phyloP scores from a whole-genome alignment of 1,140 invertebrate genomes.

The Streblospio benedicti region DNA sequence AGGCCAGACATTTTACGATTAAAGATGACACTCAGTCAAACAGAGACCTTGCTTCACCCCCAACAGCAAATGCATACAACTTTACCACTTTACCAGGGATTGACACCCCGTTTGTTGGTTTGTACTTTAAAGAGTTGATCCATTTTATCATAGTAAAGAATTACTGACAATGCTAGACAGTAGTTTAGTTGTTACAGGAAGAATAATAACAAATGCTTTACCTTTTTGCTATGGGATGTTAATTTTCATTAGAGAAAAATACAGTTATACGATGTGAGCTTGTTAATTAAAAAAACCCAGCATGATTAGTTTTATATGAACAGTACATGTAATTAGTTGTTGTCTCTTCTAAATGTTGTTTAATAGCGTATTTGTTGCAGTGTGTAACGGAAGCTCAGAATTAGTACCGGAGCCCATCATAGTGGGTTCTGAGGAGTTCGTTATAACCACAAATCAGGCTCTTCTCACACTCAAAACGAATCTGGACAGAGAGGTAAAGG shows the following conservation, averaged over 20 bases:
- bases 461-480: conserved; percentile 21
- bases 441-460: conserved; percentile 17
- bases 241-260: too few species aligned
- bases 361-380: too few species aligned
- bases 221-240: too few species aligned
- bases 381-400: too few species aligned
- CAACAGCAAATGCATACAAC: conserved; percentile 4
- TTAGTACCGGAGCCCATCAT: conserved; percentile 18
- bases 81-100: conserved; percentile 19
- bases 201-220: too few species aligned
- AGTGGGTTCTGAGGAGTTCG: conserved; percentile 16
- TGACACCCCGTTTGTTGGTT: conserved; percentile 24
- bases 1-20: conserved; percentile 25
- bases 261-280: too few species aligned
- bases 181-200: too few species aligned
- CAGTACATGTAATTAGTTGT: too few species aligned
- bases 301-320: too few species aligned
- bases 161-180: too few species aligned
- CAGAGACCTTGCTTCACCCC: conserved; percentile 14
- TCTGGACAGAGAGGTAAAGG: conserved; percentile 24
- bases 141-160: conserved; percentile 18
- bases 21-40: conserved; percentile 22
- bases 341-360: too few species aligned
- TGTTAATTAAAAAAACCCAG: too few species aligned
- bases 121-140: not conserved